A percentile compares a stretch with the other conserved stretches of the same genome.
phyloP scores from a whole-genome alignment of 2,113 vertebrate genomes.

The Marcusenius ussheri region DNA sequence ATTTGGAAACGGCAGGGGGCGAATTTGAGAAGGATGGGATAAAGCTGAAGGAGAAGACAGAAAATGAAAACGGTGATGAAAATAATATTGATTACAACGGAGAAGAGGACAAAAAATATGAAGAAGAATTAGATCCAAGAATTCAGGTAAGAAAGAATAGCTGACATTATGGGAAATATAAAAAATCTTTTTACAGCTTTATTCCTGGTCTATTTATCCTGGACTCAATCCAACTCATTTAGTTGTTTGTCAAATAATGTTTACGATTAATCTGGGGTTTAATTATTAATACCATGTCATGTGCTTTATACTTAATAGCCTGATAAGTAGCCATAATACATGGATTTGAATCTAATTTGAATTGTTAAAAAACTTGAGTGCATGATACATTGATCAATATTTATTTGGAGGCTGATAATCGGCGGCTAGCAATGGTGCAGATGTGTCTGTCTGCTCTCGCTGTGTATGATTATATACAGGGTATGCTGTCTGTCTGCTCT shows the following conservation, averaged over 20 bases:
- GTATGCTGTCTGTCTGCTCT: too few relatives aligned
- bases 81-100: slow-evolving; percentile 18
- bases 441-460: neutral
- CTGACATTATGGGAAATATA: neutral
- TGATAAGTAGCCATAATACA: neutral
- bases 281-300: neutral
- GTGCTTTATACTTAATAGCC: neutral
- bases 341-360: neutral
- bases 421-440: neutral
- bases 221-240: neutral
- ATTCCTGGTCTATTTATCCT: neutral
- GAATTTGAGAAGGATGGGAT: slow-evolving; percentile 20
- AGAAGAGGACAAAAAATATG: slow-evolving; percentile 49
- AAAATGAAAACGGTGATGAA: neutral
- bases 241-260: neutral
- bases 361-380: neutral
- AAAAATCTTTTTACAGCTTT: neutral
- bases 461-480: neutral
- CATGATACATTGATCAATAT: neutral
- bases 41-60: neutral
- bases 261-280: neutral
- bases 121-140: slow-evolving; percentile 64
- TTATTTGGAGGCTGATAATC: neutral
- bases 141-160: slow-evolving; percentile 52
- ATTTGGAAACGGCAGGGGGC: slow-evolving; percentile 25